Evolutionary conservation across 2,888 invertebrate genomes (phyloP).

Genomic region (Dicranocentrus wangi): DNA sequence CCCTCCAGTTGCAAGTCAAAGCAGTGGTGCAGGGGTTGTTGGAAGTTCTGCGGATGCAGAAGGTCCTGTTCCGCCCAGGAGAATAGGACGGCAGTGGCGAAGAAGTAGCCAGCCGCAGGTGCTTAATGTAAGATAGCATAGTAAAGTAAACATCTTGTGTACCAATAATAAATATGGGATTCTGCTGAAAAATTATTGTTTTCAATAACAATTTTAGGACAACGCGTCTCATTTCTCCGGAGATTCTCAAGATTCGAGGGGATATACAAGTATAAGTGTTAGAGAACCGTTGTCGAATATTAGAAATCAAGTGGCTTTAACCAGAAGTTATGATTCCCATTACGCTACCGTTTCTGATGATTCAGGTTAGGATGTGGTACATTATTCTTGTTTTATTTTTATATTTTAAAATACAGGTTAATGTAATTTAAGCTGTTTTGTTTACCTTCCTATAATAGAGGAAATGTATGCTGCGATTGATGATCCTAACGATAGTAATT

Average conservation of each 20-base stretch:
- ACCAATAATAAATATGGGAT: no score
- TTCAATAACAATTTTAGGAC: slow-evolving; percentile 48
- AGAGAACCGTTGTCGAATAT: slow-evolving; percentile 89
- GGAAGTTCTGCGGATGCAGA: slow-evolving; percentile 49
- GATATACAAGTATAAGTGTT: slow-evolving; percentile 93
- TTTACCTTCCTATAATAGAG: slow-evolving; percentile 77
- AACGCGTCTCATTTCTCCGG: slow-evolving; percentile 83
- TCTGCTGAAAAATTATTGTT: background rate
- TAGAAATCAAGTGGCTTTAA: slow-evolving; percentile 79
- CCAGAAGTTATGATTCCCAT: slow-evolving; percentile 75
- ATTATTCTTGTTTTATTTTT: slow-evolving; percentile 80
- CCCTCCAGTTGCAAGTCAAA: slow-evolving; percentile 39
- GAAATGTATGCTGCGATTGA: slow-evolving; percentile 94
- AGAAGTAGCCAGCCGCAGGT: slow-evolving; percentile 66
- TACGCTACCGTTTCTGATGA: slow-evolving; percentile 94
- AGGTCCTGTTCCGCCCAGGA: slow-evolving; percentile 71
- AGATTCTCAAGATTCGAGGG: slow-evolving; percentile 91
- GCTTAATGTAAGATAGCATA: slow-evolving; percentile 13
- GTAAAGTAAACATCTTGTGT: background rate
- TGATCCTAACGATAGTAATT: slow-evolving; percentile 79
- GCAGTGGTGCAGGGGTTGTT: slow-evolving; percentile 38
- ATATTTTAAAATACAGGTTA: slow-evolving; percentile 3
- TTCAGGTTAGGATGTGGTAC: slow-evolving; percentile 78
- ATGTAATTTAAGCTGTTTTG: slow-evolving; percentile 41
- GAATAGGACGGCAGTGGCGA: slow-evolving; percentile 69